phyloP scores from a whole-genome alignment of 2,888 invertebrate genomes.

The Pammene aurita region DNA sequence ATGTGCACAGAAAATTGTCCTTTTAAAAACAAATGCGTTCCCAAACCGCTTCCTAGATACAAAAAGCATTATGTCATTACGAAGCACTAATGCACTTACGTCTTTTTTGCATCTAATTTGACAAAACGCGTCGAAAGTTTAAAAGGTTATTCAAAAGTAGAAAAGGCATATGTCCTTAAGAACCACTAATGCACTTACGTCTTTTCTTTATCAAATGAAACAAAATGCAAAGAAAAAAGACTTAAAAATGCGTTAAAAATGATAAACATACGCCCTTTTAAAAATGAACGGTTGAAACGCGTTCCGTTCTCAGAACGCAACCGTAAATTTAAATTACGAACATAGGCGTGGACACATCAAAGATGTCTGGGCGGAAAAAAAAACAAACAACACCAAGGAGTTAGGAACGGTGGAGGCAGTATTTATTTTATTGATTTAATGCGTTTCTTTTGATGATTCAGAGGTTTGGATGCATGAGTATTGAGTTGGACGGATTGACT shows the following conservation, averaged over 20 bases:
- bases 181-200: background rate
- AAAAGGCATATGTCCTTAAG: background rate
- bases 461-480: conserved; percentile 1
- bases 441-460: conserved; percentile 15
- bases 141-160: background rate
- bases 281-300: conserved; percentile 13
- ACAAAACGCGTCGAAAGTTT: background rate
- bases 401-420: conserved; percentile 39
- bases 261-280: conserved; percentile 12
- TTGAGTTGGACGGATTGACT: background rate
- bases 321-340: conserved; percentile 56
- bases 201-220: conserved; percentile 4
- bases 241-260: background rate
- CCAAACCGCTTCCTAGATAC: background rate
- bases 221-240: conserved; percentile 6
- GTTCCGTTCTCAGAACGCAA: conserved; percentile 47
- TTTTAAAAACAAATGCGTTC: background rate
- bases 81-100: background rate
- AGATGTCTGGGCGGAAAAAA: conserved; percentile 50
- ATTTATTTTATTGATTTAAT: conserved; percentile 21
- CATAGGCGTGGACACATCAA: conserved; percentile 58
- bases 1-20: background rate
- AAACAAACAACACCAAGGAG: conserved; percentile 42
- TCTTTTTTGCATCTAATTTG: background rate
- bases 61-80: too few species aligned